phyloP scores from a whole-genome alignment of 2,888 invertebrate genomes.

The Fragum sueziense region DNA sequence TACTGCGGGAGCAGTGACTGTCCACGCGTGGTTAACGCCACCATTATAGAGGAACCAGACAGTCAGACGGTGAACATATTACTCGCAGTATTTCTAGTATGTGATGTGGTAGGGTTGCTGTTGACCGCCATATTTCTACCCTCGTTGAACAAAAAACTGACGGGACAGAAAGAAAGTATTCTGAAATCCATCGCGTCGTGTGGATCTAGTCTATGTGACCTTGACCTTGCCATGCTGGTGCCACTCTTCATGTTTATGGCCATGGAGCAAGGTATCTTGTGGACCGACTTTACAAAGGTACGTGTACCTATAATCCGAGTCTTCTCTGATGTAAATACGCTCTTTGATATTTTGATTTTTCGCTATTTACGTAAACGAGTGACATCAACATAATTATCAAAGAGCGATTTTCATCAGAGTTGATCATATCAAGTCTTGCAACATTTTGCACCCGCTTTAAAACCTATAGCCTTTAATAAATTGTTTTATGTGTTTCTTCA shows the following conservation, averaged over 20 bases:
- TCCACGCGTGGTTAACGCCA: slow-evolving; percentile 55
- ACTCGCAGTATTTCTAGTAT: slow-evolving; percentile 72
- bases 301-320: too few relatives aligned
- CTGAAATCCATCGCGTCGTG: slow-evolving; percentile 62
- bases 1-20: slow-evolving; percentile 71
- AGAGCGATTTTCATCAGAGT: too few relatives aligned
- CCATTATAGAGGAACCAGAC: slow-evolving; percentile 66
- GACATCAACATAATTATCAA: too few relatives aligned
- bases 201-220: slow-evolving; percentile 60
- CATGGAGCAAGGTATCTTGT: slow-evolving; percentile 76
- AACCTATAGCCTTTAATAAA: too few relatives aligned
- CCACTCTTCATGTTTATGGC: slow-evolving; percentile 78
- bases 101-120: slow-evolving; percentile 70
- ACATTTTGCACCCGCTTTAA: too few relatives aligned
- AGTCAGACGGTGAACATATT: slow-evolving; percentile 68
- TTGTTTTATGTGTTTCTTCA: too few relatives aligned
- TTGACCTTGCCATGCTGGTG: slow-evolving; percentile 71
- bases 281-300: slow-evolving; percentile 80
- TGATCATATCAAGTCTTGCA: too few relatives aligned
- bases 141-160: slow-evolving; percentile 56
- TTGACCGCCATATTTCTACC: slow-evolving; percentile 68
- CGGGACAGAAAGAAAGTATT: slow-evolving; percentile 46
- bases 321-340: too few relatives aligned
- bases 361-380: too few relatives aligned
- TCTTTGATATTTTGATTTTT: too few relatives aligned